phyloP scores from a whole-genome alignment of 1,140 invertebrate species.

The Melanaphis sacchari region DNA sequence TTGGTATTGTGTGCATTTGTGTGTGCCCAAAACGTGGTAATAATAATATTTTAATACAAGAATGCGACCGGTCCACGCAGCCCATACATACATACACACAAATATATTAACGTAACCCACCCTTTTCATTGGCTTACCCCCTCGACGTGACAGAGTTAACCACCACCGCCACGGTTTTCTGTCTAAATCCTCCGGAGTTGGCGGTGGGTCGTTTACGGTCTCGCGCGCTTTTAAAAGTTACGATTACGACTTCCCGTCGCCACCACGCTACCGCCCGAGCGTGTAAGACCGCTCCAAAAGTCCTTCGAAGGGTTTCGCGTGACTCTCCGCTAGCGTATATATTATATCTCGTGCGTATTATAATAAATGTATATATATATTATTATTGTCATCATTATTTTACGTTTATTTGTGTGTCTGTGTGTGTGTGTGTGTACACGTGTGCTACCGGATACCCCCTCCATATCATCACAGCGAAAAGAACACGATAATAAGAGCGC shows the following conservation, averaged over 20 bases:
- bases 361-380: not conserved
- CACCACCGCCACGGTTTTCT: conserved; percentile 1
- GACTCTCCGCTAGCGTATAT: not conserved
- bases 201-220: conserved; percentile 43
- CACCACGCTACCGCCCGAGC: not conserved
- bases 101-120: not conserved
- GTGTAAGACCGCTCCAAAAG: not conserved
- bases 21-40: conserved; percentile 26
- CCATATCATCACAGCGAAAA: not conserved
- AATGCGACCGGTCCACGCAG: not conserved
- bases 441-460: not conserved
- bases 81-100: not conserved
- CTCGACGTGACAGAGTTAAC: conserved; percentile 31
- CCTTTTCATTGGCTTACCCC: not conserved
- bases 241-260: conserved; percentile 53
- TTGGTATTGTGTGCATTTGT: not conserved
- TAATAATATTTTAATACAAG: conserved; percentile 53
- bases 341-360: not conserved
- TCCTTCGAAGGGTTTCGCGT: not conserved
- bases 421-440: not conserved
- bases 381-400: conserved; percentile 30
- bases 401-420: not conserved
- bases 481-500: not conserved
- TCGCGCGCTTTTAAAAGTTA: conserved; percentile 56
- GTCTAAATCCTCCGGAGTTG: conserved; percentile 38